phyloP scores from a whole-genome alignment of 2,888 invertebrate genomes.

The Lutraria lutraria region DNA sequence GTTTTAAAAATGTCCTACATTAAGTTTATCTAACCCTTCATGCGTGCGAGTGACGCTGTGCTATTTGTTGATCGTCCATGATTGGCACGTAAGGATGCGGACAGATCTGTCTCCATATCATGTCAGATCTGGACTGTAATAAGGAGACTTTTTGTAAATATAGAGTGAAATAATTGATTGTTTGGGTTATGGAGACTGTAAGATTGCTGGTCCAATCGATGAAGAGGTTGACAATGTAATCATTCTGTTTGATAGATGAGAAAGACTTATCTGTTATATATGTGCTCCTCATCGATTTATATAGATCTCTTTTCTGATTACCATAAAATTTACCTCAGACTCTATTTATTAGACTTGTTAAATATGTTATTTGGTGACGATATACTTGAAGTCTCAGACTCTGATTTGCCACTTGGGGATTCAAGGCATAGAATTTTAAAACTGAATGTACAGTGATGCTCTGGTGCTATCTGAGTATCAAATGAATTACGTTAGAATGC shows the following conservation, averaged over 20 bases:
- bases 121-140: neutral
- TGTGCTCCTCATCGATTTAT: neutral
- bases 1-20: neutral
- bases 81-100: neutral
- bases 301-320: neutral
- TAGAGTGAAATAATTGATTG: neutral
- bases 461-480: too few relatives aligned
- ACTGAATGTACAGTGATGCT: too few relatives aligned
- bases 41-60: neutral
- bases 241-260: slow-evolving; percentile 12
- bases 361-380: neutral
- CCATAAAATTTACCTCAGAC: neutral
- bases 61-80: neutral
- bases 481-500: too few relatives aligned
- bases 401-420: too few relatives aligned
- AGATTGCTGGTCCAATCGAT: neutral
- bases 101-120: neutral
- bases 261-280: neutral
- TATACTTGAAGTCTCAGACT: neutral
- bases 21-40: neutral
- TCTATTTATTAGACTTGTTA: neutral
- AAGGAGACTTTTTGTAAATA: neutral
- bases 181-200: neutral
- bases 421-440: too few relatives aligned
- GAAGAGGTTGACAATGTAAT: slow-evolving; percentile 9